Conservation (phyloP, 1,140 invertebrate species). For the Sarcophaga peregrina region DNA sequence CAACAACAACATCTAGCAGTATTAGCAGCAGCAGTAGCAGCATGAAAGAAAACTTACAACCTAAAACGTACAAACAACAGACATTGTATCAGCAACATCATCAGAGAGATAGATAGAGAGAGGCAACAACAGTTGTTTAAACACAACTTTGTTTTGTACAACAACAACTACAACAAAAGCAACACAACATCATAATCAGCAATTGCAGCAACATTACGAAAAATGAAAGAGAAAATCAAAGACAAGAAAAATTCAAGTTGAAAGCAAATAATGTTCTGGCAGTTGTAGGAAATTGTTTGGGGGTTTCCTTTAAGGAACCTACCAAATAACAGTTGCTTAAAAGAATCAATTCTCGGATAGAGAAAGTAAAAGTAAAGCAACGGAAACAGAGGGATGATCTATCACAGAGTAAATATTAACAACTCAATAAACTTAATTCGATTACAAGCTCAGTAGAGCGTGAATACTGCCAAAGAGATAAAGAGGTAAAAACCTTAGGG, state of each 20-base stretch:
- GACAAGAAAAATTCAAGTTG: background rate
- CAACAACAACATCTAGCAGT: constrained; percentile 3
- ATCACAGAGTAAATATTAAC: too few relatives aligned
- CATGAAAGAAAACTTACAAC: background rate
- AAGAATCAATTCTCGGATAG: background rate
- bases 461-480: too few relatives aligned
- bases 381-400: too few relatives aligned
- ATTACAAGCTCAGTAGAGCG: too few relatives aligned
- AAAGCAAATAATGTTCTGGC: too few relatives aligned
- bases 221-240: background rate
- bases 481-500: too few relatives aligned
- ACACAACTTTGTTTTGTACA: constrained; percentile 3
- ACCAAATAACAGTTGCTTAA: background rate
- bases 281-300: too few relatives aligned
- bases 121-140: constrained; percentile 17
- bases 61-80: too few relatives aligned
- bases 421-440: too few relatives aligned
- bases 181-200: too few relatives aligned
- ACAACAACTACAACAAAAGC: background rate
- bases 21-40: background rate
- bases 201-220: background rate
- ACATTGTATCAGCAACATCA: background rate
- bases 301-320: background rate
- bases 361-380: too few relatives aligned
- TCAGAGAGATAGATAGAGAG: too few relatives aligned